phyloP scores from a whole-genome alignment of 2,888 invertebrate species.

The Caenorhabditis panamensis region DNA sequence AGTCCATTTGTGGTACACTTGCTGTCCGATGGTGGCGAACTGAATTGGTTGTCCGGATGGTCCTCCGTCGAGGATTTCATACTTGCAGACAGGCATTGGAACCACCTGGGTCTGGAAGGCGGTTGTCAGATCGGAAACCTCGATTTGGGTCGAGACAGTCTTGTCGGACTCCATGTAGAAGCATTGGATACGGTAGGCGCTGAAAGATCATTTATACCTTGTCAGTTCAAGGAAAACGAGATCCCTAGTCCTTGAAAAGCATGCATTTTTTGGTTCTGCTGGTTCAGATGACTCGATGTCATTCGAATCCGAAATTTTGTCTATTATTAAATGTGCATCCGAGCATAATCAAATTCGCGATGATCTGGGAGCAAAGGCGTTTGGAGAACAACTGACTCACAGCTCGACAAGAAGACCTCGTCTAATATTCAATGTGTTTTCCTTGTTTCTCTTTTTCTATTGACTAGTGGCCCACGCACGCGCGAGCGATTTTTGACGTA shows the following conservation, averaged over 20 bases:
- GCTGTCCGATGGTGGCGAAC: conserved; percentile 78
- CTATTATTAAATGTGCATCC: conserved; percentile 46
- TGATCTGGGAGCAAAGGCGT: conserved; percentile 49
- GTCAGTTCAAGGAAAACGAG: not conserved
- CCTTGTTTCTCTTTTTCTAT: conserved; percentile 5
- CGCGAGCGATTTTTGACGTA: conserved; percentile 14
- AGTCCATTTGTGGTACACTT: conserved; percentile 78
- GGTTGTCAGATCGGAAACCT: conserved; percentile 78
- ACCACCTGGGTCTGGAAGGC: conserved; percentile 79
- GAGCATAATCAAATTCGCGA: conserved; percentile 26
- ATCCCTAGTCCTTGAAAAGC: not conserved
- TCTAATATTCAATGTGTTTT: conserved; percentile 34
- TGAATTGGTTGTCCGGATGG: conserved; percentile 77
- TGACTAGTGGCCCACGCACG: not conserved
- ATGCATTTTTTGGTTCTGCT: not conserved
- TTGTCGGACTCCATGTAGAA: conserved; percentile 81
- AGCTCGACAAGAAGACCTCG: not conserved
- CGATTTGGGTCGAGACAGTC: conserved; percentile 76
- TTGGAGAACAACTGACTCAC: conserved; percentile 44
- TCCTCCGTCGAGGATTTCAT: conserved; percentile 78
- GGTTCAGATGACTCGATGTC: conserved; percentile 3
- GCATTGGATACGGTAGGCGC: conserved; percentile 79
- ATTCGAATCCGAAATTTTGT: conserved; percentile 16
- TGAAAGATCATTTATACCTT: too few species aligned
- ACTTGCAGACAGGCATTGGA: conserved; percentile 79